Percentiles rank a stretch among this genome's conserved stretches.
Evolutionary conservation across 1,140 invertebrate species (phyloP).

Genomic region (Apis cerana): DNA sequence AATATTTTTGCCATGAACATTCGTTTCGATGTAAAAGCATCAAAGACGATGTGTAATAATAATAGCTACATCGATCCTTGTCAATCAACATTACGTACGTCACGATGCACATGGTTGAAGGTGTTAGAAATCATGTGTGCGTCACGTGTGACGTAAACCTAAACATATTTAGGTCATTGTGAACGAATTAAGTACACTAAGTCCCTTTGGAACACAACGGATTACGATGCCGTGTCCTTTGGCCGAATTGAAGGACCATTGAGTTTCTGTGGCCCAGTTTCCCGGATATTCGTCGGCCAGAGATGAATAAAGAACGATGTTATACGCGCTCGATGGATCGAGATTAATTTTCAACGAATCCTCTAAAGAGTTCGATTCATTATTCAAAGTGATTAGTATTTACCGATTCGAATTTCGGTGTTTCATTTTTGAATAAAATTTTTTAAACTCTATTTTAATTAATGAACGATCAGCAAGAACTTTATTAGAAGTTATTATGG

Average conservation of each 20-base stretch:
- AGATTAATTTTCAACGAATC: not conserved
- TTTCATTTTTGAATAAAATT: too few species aligned
- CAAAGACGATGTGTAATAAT: not conserved
- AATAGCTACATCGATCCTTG: slow-evolving; percentile 25
- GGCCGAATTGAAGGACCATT: not conserved
- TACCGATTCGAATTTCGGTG: too few species aligned
- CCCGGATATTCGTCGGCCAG: not conserved
- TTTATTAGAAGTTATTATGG: too few species aligned
- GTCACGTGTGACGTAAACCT: slow-evolving; percentile 13
- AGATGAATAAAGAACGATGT: not conserved
- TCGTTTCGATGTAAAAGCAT: not conserved
- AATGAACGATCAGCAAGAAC: too few species aligned
- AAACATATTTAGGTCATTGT: slow-evolving; percentile 7
- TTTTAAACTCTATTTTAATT: too few species aligned
- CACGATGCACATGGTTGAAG: not conserved
- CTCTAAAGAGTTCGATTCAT: too few species aligned
- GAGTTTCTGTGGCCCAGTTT: not conserved
- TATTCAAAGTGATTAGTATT: too few species aligned
- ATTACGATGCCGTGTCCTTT: slow-evolving; percentile 15
- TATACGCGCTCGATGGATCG: too few species aligned
- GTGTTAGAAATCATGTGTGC: not conserved
- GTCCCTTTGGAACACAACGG: slow-evolving; percentile 2
- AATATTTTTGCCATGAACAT: not conserved
- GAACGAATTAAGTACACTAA: not conserved
- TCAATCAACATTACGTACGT: not conserved